These are phyloP conservation scores for Cotesia typhae DNA, from an alignment of 1,140 invertebrate species.

Conservation along the genomic window DNA sequence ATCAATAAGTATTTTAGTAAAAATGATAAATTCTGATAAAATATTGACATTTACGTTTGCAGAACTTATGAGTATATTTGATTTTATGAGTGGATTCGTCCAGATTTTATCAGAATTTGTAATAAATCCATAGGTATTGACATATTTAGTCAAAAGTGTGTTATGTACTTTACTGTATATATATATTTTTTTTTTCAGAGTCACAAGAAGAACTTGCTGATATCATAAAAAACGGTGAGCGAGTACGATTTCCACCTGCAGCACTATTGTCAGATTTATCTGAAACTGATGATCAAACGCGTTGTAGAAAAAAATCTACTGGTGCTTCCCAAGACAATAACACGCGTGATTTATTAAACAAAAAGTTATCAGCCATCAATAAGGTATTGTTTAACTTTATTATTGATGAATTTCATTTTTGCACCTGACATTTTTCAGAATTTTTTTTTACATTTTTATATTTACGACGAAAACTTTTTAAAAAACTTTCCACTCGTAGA, in stretches of 20 bases:
- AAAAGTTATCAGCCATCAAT: slow-evolving; percentile 6
- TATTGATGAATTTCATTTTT: too few species aligned
- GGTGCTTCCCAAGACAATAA: background rate
- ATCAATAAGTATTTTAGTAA: background rate
- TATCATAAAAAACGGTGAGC: slow-evolving; percentile 6
- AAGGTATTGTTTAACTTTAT: slow-evolving; percentile 1
- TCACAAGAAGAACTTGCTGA: background rate
- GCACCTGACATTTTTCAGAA: too few species aligned
- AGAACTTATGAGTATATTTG: slow-evolving; percentile 1
- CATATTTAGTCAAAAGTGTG: background rate
- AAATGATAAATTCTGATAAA: slow-evolving; percentile 4
- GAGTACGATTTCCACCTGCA: slow-evolving; percentile 3
- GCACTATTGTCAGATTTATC: slow-evolving; percentile 8
- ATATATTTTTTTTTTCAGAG: background rate
- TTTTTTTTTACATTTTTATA: too few species aligned
- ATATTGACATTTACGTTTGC: background rate
- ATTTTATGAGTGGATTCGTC: background rate
- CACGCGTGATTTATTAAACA: background rate
- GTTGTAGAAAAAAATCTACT: background rate
- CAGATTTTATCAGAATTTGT: too few species aligned
- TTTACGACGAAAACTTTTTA: too few species aligned
- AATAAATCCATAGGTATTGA: background rate
- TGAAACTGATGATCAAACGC: slow-evolving; percentile 4
- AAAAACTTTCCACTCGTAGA: too few species aligned
- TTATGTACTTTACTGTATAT: background rate